phyloP scores from a whole-genome alignment of 2,797 vertebrate genomes.

The Gymnothorax reevesii region DNA sequence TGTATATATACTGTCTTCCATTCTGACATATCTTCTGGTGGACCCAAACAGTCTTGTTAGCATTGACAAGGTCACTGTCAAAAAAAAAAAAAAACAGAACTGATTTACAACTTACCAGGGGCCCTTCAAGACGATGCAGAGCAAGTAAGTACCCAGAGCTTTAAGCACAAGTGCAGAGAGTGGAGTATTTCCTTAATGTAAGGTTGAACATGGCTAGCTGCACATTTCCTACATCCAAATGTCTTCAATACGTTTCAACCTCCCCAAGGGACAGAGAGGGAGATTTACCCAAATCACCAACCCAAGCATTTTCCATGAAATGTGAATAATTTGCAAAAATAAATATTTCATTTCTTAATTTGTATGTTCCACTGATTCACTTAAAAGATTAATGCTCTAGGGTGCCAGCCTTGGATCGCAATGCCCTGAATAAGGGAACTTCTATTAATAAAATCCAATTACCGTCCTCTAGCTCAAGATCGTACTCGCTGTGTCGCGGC shows the following conservation, averaged over 20 bases:
- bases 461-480: not conserved
- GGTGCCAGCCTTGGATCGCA: not conserved
- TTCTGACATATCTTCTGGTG: too few relatives aligned
- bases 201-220: not conserved
- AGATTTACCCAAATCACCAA: not conserved
- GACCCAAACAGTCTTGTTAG: not conserved
- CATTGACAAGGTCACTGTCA: too few relatives aligned
- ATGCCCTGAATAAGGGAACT: too few relatives aligned
- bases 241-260: not conserved
- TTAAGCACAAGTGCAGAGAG: not conserved
- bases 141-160: not conserved
- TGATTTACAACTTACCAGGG: not conserved
- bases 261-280: not conserved
- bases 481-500: not conserved
- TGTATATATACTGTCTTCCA: too few relatives aligned
- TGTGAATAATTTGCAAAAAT: not conserved
- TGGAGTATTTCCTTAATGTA: not conserved
- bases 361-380: not conserved
- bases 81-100: not conserved
- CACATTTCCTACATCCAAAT: not conserved
- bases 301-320: not conserved
- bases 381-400: not conserved
- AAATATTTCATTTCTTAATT: not conserved
- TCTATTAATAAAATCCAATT: constrained; percentile 5
- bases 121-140: not conserved